These are phyloP conservation scores for Chloropsis cyanopogon DNA, from an alignment of 2,113 vertebrate species.

Conservation along the genomic window DNA sequence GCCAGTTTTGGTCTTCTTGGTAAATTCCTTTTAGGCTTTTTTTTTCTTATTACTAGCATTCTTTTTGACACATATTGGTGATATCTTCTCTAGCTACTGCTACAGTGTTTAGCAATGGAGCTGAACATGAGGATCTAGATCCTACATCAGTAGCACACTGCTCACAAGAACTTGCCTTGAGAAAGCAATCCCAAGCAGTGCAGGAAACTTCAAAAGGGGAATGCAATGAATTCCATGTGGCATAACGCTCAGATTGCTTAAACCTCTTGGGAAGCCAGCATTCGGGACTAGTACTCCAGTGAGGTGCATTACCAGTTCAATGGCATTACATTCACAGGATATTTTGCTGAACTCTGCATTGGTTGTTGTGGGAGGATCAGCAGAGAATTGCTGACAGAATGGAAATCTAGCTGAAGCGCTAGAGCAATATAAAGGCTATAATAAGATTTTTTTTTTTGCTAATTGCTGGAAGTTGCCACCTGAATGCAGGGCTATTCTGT, in stretches of 20 bases:
- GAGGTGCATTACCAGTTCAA: not conserved
- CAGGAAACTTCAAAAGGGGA: not conserved
- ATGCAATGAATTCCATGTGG: not conserved
- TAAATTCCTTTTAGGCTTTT: not conserved
- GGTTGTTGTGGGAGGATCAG: not conserved
- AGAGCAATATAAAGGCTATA: not conserved
- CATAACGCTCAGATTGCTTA: slow-evolving; percentile 11
- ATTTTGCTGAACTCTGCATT: slow-evolving; percentile 25
- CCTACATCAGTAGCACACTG: not conserved
- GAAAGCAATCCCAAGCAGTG: not conserved
- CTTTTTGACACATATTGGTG: not conserved
- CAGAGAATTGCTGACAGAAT: not conserved
- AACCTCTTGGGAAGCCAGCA: not conserved
- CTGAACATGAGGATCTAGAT: not conserved
- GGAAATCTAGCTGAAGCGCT: not conserved
- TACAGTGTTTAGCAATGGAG: not conserved
- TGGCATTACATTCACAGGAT: not conserved
- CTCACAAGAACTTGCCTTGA: not conserved
- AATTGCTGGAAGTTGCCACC: not conserved
- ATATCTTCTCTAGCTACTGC: not conserved
- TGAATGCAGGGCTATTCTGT: not conserved
- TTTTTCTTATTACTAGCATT: not conserved
- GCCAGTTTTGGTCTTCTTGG: not conserved
- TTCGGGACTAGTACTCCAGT: not conserved
- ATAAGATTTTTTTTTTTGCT: not conserved